Evolutionary conservation across 2,888 invertebrate species (phyloP), one percentile per base, ranked within the genome.

Genomic region (Dolichomitus sp.): DNA sequence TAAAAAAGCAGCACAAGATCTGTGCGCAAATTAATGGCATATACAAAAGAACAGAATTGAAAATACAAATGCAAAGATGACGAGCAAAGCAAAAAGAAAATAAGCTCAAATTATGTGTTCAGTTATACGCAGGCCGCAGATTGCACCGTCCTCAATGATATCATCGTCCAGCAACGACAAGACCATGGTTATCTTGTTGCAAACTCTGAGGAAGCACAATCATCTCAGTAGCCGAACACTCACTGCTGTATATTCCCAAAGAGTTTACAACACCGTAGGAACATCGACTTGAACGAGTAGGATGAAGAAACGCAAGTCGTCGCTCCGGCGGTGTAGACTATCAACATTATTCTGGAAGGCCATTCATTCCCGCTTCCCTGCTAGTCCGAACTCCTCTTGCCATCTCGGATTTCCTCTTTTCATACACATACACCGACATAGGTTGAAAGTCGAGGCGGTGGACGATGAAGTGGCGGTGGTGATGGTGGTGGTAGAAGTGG

Each of bases 401-500:
- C 48, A 68, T 57, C 68, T 81, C 50, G 74, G 40, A 57, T 82
- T 82, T 82, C 69, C 77, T 63, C 61, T 73, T 74, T 69, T 78
- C 69, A 59, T 61, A 23, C 54, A 40, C 42, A 37, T n/a, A 42
- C 11, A 59, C 6, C 27, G 11, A 70, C 11, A 33, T 33, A 17
- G 50, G 40, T 80, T 65, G 70, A 69, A 70, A 80, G 75, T 75
- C 75, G 75, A 80, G 17, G 59, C 68, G 52, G 76, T 52, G 48
- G 52, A 75, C 79, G 79, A 74, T 79, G 75, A 83, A 83, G 75
- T 73, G 77, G 77, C 37, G 70, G 76, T 17, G 75, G 76, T 73
- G 63, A 61, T 68, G 30, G 65, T 37, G 65, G 57, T 72, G 79
- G 57, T 57, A 17, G 59, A 57, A 59, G 75, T 72, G 79, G 83